phyloP scores from a whole-genome alignment of 2,888 invertebrate genomes.

The Peribatodes rhomboidaria region DNA sequence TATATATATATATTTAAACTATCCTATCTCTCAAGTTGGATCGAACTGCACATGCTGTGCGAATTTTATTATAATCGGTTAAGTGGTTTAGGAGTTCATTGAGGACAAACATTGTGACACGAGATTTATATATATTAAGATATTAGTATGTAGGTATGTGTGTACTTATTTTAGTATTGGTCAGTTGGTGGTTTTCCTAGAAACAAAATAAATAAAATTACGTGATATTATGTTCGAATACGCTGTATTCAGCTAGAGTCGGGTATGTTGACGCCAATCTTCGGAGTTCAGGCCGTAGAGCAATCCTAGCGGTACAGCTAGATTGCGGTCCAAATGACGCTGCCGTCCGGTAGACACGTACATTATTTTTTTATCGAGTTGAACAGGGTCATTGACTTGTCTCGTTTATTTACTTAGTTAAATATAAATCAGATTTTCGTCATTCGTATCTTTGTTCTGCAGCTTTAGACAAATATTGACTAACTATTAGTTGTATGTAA shows the following conservation, averaged over 20 bases:
- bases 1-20: no score
- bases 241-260: not conserved
- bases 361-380: not conserved
- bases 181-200: not conserved
- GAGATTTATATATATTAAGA: no score
- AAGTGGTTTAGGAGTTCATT: no score
- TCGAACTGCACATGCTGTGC: no score
- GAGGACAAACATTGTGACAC: no score
- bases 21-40: no score
- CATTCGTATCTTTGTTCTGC: not conserved
- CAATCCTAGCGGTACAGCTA: constrained; percentile 10
- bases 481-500: not conserved
- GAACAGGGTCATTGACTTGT: constrained; percentile 1
- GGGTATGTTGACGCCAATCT: not conserved
- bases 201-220: not conserved
- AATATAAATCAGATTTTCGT: not conserved
- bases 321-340: not conserved
- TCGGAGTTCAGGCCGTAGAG: not conserved
- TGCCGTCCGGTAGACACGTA: constrained; percentile 9
- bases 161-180: no score
- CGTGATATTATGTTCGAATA: not conserved
- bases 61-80: no score
- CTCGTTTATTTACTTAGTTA: not conserved
- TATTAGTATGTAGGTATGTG: no score
- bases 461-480: not conserved